These are phyloP conservation scores for Morphnarchus princeps DNA, from an alignment of 2,113 vertebrate species.

Conservation along the genomic window DNA sequence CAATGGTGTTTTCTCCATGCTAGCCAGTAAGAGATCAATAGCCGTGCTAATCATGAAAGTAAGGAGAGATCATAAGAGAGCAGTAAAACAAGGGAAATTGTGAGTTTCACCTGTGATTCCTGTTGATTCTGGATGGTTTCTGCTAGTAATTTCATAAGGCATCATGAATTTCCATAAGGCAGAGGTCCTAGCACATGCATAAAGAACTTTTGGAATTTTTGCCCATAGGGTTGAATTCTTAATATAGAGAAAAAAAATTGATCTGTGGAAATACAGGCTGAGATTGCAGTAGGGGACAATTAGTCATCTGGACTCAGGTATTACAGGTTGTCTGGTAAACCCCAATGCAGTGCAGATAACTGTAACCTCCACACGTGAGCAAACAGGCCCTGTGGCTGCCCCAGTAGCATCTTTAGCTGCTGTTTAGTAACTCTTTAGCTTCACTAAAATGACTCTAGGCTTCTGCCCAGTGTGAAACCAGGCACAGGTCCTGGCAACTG, in stretches of 20 bases:
- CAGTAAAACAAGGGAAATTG: conserved; percentile 16
- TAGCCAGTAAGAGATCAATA: conserved; percentile 9
- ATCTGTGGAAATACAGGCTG: not conserved
- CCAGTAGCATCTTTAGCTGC: not conserved
- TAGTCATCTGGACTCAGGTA: not conserved
- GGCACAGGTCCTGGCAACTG: not conserved
- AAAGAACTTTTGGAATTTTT: conserved; percentile 9
- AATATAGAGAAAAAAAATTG: not conserved
- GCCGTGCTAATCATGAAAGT: not conserved
- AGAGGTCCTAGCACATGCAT: not conserved
- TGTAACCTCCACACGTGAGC: not conserved
- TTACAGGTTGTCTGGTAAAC: not conserved
- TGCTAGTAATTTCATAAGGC: conserved; percentile 1
- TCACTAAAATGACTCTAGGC: not conserved
- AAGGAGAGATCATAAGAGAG: not conserved
- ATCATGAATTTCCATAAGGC: conserved; percentile 26
- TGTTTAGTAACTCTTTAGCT: not conserved
- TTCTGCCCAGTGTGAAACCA: not conserved
- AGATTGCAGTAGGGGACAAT: not conserved
- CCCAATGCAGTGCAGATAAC: not conserved
- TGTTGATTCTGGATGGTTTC: conserved; percentile 49
- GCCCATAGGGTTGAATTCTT: not conserved
- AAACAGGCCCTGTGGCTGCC: not conserved
- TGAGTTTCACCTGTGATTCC: conserved; percentile 23
- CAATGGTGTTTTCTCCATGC: not conserved